A percentile compares a stretch with the other conserved stretches of the same genome.
Conservation (phyloP, 2,888 invertebrate species). For the Conistra vaccinii region DNA sequence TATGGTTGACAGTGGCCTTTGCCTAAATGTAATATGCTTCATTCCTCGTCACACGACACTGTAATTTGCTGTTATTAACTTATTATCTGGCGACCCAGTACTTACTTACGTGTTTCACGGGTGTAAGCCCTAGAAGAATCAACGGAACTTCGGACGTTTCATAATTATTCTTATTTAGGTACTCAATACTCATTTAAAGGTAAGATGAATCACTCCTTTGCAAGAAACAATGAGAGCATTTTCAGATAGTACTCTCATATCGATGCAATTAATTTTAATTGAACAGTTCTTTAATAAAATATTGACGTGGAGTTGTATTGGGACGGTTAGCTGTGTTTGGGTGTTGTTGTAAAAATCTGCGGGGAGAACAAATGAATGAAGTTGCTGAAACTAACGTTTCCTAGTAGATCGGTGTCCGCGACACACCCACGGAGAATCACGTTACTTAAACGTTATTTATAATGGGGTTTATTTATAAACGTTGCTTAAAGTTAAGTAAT, state of each 20-base stretch:
- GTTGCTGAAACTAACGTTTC: too few species aligned
- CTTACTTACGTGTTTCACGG: constrained; percentile 36
- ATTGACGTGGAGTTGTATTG: constrained; percentile 11
- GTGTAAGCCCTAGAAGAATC: constrained; percentile 21
- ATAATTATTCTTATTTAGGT: not conserved
- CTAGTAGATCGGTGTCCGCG: too few species aligned
- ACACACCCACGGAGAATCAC: too few species aligned
- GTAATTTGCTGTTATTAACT: constrained; percentile 53
- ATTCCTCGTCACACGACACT: constrained; percentile 57
- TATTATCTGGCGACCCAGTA: constrained; percentile 51
- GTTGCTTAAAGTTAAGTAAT: too few species aligned
- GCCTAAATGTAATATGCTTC: constrained; percentile 52
- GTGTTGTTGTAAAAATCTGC: not conserved
- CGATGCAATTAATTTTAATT: constrained; percentile 45
- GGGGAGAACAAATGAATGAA: too few species aligned
- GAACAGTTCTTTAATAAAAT: constrained; percentile 28
- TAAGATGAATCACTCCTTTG: constrained; percentile 13
- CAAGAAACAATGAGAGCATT: constrained; percentile 22
- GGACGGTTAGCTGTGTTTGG: not conserved
- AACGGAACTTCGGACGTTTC: constrained; percentile 11
- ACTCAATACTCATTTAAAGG: not conserved
- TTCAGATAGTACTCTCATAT: constrained; percentile 35
- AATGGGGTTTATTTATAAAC: too few species aligned
- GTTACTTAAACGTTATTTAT: too few species aligned
- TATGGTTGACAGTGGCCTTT: constrained; percentile 57